phyloP scores from a whole-genome alignment of 2,113 vertebrate genomes.

The Psophia crepitans region DNA sequence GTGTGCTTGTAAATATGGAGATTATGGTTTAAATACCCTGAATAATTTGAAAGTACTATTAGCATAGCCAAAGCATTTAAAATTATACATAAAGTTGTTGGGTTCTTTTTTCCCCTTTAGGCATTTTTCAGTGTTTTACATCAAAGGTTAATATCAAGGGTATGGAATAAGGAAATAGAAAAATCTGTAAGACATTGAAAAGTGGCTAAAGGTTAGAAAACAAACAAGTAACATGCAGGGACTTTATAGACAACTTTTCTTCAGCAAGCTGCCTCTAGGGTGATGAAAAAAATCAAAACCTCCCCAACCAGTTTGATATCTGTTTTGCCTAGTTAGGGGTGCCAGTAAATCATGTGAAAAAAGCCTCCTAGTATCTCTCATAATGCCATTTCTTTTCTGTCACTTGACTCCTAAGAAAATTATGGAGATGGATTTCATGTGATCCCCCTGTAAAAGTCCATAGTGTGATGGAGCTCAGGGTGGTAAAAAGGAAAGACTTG shows the following conservation, averaged over 20 bases:
- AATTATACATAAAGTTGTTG: background rate
- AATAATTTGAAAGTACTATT: background rate
- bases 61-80: background rate
- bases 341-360: background rate
- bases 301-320: background rate
- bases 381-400: background rate
- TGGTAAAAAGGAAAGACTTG: background rate
- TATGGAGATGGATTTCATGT: background rate
- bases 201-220: background rate
- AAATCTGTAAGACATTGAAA: background rate
- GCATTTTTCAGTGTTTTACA: background rate
- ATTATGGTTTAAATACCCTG: background rate
- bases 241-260: background rate
- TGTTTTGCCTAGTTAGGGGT: background rate
- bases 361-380: background rate
- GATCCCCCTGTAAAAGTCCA: background rate
- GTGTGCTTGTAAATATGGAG: background rate
- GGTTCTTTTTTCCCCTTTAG: background rate
- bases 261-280: background rate
- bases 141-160: background rate
- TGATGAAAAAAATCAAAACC: background rate
- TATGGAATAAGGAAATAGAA: background rate
- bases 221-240: background rate
- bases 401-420: background rate
- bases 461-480: background rate